Percentiles rank a stretch among this genome's conserved stretches.
These are phyloP conservation scores for Silurus meridionalis DNA, from an alignment of 2,113 vertebrate genomes.

Conservation along the genomic window DNA sequence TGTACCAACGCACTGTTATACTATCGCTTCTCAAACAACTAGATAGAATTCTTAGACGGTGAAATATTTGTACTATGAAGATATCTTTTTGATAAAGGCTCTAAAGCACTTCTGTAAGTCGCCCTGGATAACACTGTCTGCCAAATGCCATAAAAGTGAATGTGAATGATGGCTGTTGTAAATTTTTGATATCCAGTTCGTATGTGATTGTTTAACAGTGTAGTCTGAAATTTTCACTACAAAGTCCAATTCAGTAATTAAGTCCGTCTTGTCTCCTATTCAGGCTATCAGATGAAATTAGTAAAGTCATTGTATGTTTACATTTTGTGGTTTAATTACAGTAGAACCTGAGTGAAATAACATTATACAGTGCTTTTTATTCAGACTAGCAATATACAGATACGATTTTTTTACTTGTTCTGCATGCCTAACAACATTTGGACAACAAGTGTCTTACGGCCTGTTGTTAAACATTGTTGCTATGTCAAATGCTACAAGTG, in stretches of 20 bases:
- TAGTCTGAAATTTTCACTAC: neutral
- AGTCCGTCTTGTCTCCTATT: neutral
- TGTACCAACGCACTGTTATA: neutral
- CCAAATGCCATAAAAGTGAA: neutral
- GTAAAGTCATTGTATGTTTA: neutral
- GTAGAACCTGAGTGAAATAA: too few relatives aligned
- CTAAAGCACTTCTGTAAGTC: constrained; percentile 11
- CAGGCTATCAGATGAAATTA: neutral
- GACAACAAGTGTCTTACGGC: neutral
- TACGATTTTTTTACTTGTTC: neutral
- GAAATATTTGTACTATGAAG: neutral
- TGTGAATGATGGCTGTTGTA: constrained; percentile 2
- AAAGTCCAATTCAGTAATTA: neutral
- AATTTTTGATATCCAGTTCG: neutral
- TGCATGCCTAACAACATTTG: constrained; percentile 3
- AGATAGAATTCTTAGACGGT: constrained; percentile 9
- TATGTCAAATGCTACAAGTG: constrained; percentile 11
- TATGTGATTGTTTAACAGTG: neutral
- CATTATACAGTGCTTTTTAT: neutral
- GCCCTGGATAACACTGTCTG: neutral
- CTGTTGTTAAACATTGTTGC: constrained; percentile 26
- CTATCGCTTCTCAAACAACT: constrained; percentile 1
- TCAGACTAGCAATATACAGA: neutral
- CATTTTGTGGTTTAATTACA: neutral
- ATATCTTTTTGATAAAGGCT: neutral